These are phyloP conservation scores for Drosophila paulistorum DNA, from an alignment of 1,140 invertebrate genomes.

Conservation along the genomic window DNA sequence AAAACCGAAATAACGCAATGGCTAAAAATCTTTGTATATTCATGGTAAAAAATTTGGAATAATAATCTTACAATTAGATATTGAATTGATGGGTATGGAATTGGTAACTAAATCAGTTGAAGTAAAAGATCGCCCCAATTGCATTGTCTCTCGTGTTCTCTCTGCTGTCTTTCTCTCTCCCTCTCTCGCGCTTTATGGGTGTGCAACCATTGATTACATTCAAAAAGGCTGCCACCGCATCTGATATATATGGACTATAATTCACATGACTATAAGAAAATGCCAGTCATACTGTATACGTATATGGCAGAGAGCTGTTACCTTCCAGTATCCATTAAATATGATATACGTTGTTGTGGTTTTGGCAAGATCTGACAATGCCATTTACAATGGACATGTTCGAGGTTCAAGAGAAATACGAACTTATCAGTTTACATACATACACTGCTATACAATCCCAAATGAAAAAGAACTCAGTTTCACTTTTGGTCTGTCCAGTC, in stretches of 20 bases:
- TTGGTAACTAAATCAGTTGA: neutral
- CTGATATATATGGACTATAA: constrained; percentile 53
- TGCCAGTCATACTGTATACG: constrained; percentile 11
- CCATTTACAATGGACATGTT: constrained; percentile 27
- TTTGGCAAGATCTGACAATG: constrained; percentile 21
- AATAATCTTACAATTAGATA: too few relatives aligned
- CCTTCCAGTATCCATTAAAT: constrained; percentile 70
- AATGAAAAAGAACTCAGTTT: constrained; percentile 38
- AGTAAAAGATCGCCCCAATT: neutral
- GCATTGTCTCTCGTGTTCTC: neutral
- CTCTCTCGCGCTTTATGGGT: too few relatives aligned
- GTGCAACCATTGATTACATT: constrained; percentile 50
- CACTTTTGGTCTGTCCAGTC: constrained; percentile 27
- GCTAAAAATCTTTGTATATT: too few relatives aligned
- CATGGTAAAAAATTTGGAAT: too few relatives aligned
- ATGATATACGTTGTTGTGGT: constrained; percentile 63
- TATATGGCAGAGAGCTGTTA: neutral
- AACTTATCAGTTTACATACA: neutral
- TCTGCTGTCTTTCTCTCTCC: neutral
- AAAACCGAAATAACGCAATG: too few relatives aligned
- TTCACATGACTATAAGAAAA: constrained; percentile 49
- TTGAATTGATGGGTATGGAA: neutral
- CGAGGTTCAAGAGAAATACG: constrained; percentile 16
- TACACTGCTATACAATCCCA: constrained; percentile 40
- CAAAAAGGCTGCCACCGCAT: constrained; percentile 39